These are phyloP conservation scores for Polydrusus cervinus DNA, from an alignment of 2,888 invertebrate species.

Conservation along the genomic window DNA sequence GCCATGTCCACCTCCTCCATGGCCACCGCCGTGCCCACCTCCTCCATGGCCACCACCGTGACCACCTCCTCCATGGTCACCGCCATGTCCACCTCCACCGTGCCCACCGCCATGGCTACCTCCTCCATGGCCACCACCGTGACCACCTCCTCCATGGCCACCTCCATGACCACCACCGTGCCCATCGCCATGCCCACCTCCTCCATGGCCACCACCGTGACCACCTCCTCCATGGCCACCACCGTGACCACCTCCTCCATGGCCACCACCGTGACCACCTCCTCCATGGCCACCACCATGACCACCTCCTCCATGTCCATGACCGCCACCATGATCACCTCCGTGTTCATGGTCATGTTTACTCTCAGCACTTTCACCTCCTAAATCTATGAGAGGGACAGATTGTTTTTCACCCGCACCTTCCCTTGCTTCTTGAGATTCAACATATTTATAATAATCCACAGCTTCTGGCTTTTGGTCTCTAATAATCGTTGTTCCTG, in stretches of 20 bases:
- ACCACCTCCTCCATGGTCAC: conserved; percentile 46
- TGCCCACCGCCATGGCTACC: too few species aligned
- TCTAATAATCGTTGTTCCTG: conserved; percentile 35
- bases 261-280: conserved; percentile 44
- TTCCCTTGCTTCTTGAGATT: conserved; percentile 46
- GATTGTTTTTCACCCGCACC: conserved; percentile 38
- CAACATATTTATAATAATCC: conserved; percentile 58
- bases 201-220: conserved; percentile 46
- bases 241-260: conserved; percentile 38
- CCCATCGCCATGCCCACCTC: conserved; percentile 38
- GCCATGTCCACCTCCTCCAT: conserved; percentile 6
- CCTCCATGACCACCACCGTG: conserved; percentile 36
- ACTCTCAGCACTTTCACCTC: conserved; percentile 43
- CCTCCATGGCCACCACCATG: conserved; percentile 47
- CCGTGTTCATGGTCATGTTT: conserved; percentile 26
- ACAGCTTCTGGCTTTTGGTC: conserved; percentile 56
- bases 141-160: conserved; percentile 36
- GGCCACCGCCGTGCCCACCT: conserved; percentile 24
- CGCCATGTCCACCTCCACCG: conserved; percentile 23
- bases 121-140: neutral
- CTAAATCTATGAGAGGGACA: conserved; percentile 42
- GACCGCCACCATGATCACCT: conserved; percentile 34
- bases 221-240: too few species aligned
- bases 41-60: conserved; percentile 39
- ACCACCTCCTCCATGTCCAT: conserved; percentile 25